phyloP scores from a whole-genome alignment of 2,113 vertebrate genomes.

The Heterotis niloticus region DNA sequence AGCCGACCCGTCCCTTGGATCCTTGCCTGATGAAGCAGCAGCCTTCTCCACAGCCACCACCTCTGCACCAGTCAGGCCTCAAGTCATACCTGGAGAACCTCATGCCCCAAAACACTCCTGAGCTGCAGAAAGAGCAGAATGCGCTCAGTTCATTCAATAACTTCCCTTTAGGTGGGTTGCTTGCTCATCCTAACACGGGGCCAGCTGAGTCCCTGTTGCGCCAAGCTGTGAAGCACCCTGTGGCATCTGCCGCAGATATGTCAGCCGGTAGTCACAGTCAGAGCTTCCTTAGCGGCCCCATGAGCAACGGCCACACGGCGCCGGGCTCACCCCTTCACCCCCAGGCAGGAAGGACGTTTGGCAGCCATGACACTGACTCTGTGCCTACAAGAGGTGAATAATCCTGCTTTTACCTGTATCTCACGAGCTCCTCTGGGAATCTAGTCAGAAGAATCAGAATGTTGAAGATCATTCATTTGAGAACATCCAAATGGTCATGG shows the following conservation, averaged over 20 bases:
- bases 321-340: slow-evolving; percentile 18
- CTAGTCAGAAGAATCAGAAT: too few species aligned
- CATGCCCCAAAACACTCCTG: slow-evolving; percentile 77
- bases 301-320: slow-evolving; percentile 12
- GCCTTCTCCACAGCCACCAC: slow-evolving; percentile 68
- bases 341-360: slow-evolving; percentile 37
- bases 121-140: slow-evolving; percentile 88
- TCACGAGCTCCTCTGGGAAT: neutral
- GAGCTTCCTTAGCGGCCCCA: neutral
- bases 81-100: slow-evolving; percentile 89
- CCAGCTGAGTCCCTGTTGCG: neutral
- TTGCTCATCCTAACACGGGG: slow-evolving; percentile 1
- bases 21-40: slow-evolving; percentile 86
- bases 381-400: slow-evolving; percentile 47
- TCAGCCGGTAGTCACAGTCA: slow-evolving; percentile 15
- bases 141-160: slow-evolving; percentile 82
- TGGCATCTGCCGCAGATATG: neutral
- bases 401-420: slow-evolving; percentile 18
- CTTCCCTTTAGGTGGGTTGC: slow-evolving; percentile 86
- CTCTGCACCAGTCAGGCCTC: slow-evolving; percentile 77
- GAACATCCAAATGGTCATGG: too few species aligned
- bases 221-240: slow-evolving; percentile 1
- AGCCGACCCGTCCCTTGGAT: slow-evolving; percentile 84
- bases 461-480: too few species aligned
- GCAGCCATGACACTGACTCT: slow-evolving; percentile 38